Conservation (phyloP, 2,113 vertebrate genomes). For the Cryptotis parvus region DNA sequence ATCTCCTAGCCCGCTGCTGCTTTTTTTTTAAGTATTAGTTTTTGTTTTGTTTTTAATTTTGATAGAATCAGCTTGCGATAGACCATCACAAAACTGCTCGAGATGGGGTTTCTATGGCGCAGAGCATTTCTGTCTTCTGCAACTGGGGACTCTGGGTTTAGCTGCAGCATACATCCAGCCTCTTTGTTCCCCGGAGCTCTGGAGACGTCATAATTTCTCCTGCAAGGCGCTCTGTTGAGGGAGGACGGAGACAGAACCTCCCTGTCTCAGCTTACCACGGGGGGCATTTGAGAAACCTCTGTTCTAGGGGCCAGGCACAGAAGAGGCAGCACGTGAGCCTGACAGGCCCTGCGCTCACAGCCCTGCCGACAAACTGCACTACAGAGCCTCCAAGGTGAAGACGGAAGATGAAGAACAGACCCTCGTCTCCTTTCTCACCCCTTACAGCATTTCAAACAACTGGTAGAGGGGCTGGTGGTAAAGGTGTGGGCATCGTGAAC, state of each 20-base stretch:
- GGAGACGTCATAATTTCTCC: neutral
- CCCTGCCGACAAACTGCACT: neutral
- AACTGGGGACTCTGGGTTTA: neutral
- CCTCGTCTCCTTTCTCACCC: neutral
- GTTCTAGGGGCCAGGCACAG: neutral
- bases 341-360: no score
- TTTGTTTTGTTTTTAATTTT: no score
- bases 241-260: no score
- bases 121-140: neutral
- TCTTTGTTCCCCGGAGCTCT: neutral
- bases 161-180: neutral
- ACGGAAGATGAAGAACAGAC: neutral
- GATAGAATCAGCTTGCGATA: no score
- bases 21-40: no score
- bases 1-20: no score
- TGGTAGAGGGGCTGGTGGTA: constrained; percentile 94
- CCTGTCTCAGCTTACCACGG: neutral
- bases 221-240: neutral
- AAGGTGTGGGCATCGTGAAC: constrained; percentile 94
- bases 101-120: neutral
- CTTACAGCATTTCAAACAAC: constrained; percentile 95
- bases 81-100: no score
- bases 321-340: neutral
- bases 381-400: neutral
- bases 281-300: neutral